phyloP scores from a whole-genome alignment of 2,113 vertebrate genomes.

The Rhinichthys klamathensis region DNA sequence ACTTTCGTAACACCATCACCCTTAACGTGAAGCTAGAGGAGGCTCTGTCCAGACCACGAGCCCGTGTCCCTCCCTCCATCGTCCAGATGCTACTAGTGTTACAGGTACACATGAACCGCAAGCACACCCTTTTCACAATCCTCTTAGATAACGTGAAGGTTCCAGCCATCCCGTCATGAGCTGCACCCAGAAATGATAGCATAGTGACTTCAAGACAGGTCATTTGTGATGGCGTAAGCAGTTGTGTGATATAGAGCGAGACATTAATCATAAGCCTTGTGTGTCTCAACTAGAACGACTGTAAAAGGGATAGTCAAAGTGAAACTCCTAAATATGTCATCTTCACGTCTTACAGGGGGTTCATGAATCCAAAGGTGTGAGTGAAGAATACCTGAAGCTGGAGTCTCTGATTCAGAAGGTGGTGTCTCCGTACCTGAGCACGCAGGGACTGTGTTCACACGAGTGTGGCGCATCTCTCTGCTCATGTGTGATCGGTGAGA shows the following conservation, averaged over 20 bases:
- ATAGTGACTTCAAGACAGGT: background rate
- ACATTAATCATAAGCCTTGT: conserved; percentile 4
- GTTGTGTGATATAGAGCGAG: background rate
- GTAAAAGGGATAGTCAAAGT: background rate
- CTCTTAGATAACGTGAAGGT: background rate
- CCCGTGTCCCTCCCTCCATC: conserved; percentile 90
- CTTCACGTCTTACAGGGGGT: conserved; percentile 65
- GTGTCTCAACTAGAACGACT: background rate
- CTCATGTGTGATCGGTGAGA: conserved; percentile 87
- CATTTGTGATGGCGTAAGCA: background rate
- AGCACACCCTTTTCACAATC: too few relatives aligned
- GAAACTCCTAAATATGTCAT: background rate
- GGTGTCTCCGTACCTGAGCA: conserved; percentile 80
- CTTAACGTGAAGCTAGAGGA: conserved; percentile 96
- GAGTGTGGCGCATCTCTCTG: conserved; percentile 76
- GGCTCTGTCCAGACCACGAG: conserved; percentile 87
- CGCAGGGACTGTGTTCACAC: conserved; percentile 86
- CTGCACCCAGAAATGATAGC: background rate
- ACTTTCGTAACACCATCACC: conserved; percentile 94
- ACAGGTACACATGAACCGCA: conserved; percentile 76
- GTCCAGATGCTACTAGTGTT: conserved; percentile 97
- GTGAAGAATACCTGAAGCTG: conserved; percentile 91
- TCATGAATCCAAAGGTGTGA: conserved; percentile 80
- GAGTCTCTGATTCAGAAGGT: conserved; percentile 93
- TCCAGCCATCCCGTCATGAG: background rate